Base-by-base conservation (phyloP, 1,140 invertebrate genomes). In the Neodiprion lecontei region DNA sequence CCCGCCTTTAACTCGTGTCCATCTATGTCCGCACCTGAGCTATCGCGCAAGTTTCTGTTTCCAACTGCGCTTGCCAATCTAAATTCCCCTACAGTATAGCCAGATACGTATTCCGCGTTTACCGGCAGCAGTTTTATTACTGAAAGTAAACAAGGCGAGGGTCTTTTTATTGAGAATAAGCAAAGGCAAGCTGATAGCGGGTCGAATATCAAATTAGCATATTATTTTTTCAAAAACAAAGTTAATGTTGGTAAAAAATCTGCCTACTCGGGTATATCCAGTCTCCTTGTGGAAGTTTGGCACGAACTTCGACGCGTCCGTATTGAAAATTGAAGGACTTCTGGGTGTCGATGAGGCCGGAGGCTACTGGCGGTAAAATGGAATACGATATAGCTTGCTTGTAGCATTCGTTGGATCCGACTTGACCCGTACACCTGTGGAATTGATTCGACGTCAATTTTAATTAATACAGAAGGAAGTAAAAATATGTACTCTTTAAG, bases 321-420 rank as follows among this genome's bases (percentile, higher is more conserved):
- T 92, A 93, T 72, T 84, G 84, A 81, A 92, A 92, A 49, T 84
- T 83, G 77, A 92, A 90, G 14, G 86, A 83, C 28, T 76, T 76
- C 74, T 90, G 91, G 0, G 94, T 94, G 21, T 91, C 91, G 48
- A 96, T 82, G 78, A 91, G 90, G 8, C 92, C 93, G 1, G 94
- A 94, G 17, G 91, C 85, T 1, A 95, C 86, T 1, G 94, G 94
- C 1, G 92, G 92, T 23, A 94, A 80, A 73, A 93, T 92, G 17
- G 89, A 85, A 5, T 86, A 89, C 1, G 89, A 90, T 5, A 76
- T 74, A 0, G 89, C 89, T 70, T 82, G 76, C 23, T 88, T 87
- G 11, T 78, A 80, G 78, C 93, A 94, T 9, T 91, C 89, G 1
- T 72, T 9, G 1, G 80, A 79, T 67, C 73, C 77, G 48, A 78